Conservation (phyloP, 2,797 vertebrate genomes). For the Spinus pinus region DNA sequence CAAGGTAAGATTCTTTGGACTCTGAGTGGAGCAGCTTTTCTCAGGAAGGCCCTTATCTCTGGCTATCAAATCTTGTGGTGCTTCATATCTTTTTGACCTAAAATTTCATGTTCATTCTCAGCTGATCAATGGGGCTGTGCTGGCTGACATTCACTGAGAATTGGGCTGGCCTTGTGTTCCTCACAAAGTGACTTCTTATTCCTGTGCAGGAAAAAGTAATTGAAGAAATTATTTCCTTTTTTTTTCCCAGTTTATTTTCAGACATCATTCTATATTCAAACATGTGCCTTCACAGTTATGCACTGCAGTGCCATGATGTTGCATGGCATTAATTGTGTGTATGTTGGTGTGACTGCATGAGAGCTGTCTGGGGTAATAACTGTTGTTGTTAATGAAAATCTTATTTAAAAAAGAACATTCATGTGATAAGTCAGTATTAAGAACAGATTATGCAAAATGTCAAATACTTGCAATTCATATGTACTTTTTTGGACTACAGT, state of each 20-base stretch:
- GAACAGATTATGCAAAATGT: neutral
- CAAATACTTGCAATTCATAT: neutral
- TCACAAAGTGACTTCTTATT: neutral
- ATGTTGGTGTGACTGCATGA: neutral
- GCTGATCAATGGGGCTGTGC: neutral
- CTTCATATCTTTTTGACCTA: neutral
- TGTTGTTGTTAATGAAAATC: neutral
- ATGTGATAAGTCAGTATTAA: neutral
- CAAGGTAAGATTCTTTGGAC: slow-evolving; percentile 82
- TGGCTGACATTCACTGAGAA: neutral
- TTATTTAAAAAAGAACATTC: neutral
- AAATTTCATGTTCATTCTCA: neutral
- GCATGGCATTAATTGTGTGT: neutral
- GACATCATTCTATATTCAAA: neutral
- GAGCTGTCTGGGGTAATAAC: neutral
- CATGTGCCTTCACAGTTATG: neutral
- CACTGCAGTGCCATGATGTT: neutral
- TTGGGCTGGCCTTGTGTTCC: neutral
- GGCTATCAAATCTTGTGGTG: neutral
- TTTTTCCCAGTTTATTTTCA: neutral
- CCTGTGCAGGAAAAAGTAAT: neutral
- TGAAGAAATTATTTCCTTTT: neutral
- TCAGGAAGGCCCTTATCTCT: neutral
- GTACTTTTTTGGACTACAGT: neutral
- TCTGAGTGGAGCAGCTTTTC: neutral